Base-by-base conservation (phyloP, 2,888 invertebrate genomes). In the Kryphioiulus occultus region DNA sequence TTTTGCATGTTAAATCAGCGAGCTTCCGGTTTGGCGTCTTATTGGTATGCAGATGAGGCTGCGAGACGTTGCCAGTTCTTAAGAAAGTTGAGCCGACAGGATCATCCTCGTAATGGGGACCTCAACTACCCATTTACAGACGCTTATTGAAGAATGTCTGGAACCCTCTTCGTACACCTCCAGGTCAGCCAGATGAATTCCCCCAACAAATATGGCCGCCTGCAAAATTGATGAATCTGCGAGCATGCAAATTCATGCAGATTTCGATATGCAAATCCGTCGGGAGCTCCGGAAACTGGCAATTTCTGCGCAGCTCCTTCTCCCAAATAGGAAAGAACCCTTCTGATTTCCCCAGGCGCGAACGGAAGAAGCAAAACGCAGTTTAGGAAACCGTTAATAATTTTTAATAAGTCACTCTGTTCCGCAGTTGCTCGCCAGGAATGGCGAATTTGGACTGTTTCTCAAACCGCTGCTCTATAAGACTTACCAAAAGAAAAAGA, bases 1-100 rank as follows among this genome's bases (percentile, higher is more conserved):
- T 78, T 78, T 78, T 78, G 78, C 78, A 78, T 78, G 78, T 78
- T 78, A 78, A 78, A 78, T 78, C 78, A 78, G 78, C 78, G 30
- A 10, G 78, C 78, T 78, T 78, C 78, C 78, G 78, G 78, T 30
- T 30, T 26, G 59, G 59, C 78, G 30, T 78, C 78, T 78, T 78
- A 78, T 78, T 78, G 78, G 78, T 30, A 78, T 78, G 78, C 78
- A 78, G 78, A 78, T 78, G 78, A 78, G 78, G 30, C 78, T 78
- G 78, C 78, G 26, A 78, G 78, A 78, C 78, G 30, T 68, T 68
- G 68, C 68, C 26, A 68, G 68, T 68, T 26, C 68, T 68, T 78
- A 78, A 78, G 30, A 78, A 78, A 30, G 78, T 78, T 78, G 78
- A 78, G 78, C 78, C 78, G 78, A 78, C 78, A 78, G 78, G 78